These are phyloP conservation scores for Neuroterus valhalla DNA, from an alignment of 1,140 invertebrate species.

Conservation along the genomic window DNA sequence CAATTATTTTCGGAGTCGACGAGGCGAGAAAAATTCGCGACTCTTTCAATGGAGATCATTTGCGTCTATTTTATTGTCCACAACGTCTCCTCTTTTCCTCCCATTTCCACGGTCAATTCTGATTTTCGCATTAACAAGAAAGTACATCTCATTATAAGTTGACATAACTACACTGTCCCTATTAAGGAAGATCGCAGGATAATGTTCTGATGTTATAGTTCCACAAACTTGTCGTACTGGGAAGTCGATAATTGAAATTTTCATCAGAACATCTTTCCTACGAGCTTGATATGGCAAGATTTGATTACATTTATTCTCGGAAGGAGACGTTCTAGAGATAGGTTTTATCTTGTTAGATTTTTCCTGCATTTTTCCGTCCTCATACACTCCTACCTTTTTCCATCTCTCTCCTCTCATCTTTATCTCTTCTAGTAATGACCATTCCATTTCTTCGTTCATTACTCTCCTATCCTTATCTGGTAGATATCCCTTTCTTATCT, in stretches of 20 bases:
- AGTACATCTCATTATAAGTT: constrained; percentile 27
- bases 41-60: constrained; percentile 15
- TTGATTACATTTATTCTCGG: no score
- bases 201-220: constrained; percentile 11
- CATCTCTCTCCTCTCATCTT: no score
- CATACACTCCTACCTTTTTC: no score
- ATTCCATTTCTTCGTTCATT: no score
- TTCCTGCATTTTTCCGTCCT: no score
- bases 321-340: no score
- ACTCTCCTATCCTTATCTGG: no score
- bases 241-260: not conserved
- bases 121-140: constrained; percentile 16
- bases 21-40: constrained; percentile 5
- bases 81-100: constrained; percentile 2
- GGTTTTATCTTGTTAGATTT: no score
- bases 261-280: not conserved
- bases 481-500: no score
- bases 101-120: not conserved
- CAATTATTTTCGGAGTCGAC: constrained; percentile 12
- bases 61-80: constrained; percentile 27
- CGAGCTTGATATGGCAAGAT: no score
- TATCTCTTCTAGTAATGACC: no score
- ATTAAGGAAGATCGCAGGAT: constrained; percentile 20
- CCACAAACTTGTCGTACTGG: not conserved
- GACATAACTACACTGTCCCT: constrained; percentile 19